Conservation (phyloP, 2,888 invertebrate species). For the Hipparchia sbordonii region DNA sequence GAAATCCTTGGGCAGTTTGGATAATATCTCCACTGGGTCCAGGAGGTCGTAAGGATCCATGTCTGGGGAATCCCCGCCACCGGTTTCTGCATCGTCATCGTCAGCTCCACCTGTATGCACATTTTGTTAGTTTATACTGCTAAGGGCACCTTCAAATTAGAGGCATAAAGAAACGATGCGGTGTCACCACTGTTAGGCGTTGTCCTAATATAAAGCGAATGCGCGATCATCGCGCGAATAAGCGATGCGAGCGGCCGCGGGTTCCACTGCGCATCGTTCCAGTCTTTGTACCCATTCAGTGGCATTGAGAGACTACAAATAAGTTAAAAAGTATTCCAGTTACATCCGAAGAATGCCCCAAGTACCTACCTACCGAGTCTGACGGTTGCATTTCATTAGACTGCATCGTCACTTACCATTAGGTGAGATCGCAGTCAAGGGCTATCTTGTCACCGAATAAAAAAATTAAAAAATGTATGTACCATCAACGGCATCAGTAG, state of each 20-base stretch:
- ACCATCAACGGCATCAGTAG: conserved; percentile 76
- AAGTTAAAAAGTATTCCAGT: conserved; percentile 18
- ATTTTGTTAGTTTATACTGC: background rate
- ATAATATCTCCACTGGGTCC: conserved; percentile 95
- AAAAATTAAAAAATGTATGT: conserved; percentile 41
- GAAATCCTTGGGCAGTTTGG: conserved; percentile 97
- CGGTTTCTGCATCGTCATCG: conserved; percentile 83
- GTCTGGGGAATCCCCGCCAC: conserved; percentile 84
- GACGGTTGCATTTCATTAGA: too few species aligned
- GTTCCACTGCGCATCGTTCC: too few species aligned
- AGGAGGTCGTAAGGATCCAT: conserved; percentile 96
- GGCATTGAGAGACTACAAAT: conserved; percentile 24
- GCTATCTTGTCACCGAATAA: too few species aligned
- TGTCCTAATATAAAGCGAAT: too few species aligned
- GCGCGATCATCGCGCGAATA: too few species aligned
- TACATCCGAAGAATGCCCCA: conserved; percentile 5
- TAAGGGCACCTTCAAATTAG: too few species aligned
- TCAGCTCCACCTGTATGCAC: conserved; percentile 62
- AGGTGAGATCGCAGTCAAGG: too few species aligned
- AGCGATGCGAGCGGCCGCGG: too few species aligned
- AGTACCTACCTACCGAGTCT: too few species aligned
- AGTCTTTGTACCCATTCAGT: conserved; percentile 18
- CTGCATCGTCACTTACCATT: too few species aligned
- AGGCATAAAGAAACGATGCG: too few species aligned
- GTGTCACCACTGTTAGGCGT: too few species aligned